phyloP scores from a whole-genome alignment of 2,888 invertebrate species.

The Drosophila monieri region DNA sequence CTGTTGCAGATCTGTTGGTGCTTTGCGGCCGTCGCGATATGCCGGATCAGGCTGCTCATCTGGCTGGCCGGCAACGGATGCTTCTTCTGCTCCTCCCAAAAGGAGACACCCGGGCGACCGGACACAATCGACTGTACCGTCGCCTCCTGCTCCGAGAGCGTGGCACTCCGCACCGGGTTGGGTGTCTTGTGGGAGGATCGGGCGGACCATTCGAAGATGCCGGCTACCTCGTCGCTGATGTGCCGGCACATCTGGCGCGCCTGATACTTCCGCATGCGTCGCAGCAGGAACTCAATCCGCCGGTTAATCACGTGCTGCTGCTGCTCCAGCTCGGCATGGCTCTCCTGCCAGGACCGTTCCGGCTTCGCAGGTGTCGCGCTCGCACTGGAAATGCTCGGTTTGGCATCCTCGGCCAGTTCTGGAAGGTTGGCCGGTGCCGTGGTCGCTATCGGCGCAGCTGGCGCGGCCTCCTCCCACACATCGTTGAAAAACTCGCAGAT shows the following conservation, averaged over 20 bases:
- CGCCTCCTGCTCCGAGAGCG: constrained; percentile 50
- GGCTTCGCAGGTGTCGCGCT: constrained; percentile 6
- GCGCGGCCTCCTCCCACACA: constrained; percentile 50
- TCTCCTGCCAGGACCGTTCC: constrained; percentile 65
- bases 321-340: constrained; percentile 77
- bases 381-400: constrained; percentile 9
- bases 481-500: constrained; percentile 82
- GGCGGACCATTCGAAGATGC: constrained; percentile 90
- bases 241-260: constrained; percentile 90
- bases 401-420: constrained; percentile 43
- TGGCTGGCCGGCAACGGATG: constrained; percentile 85
- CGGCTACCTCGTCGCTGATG: constrained; percentile 90
- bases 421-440: constrained; percentile 24
- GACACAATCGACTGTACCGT: constrained; percentile 70
- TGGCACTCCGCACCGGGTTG: constrained; percentile 51
- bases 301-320: constrained; percentile 86
- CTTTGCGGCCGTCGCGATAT: constrained; percentile 79
- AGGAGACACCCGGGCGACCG: constrained; percentile 66
- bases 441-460: constrained; percentile 27
- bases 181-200: constrained; percentile 79
- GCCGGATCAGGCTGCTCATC: constrained; percentile 85
- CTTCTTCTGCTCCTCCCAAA: constrained; percentile 82
- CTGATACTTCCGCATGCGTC: constrained; percentile 91
- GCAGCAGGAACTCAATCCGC: constrained; percentile 89
- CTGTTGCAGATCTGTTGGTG: constrained; percentile 78